These are phyloP conservation scores for Coenobita brevimanus DNA, from an alignment of 1,140 invertebrate genomes.

Conservation along the genomic window DNA sequence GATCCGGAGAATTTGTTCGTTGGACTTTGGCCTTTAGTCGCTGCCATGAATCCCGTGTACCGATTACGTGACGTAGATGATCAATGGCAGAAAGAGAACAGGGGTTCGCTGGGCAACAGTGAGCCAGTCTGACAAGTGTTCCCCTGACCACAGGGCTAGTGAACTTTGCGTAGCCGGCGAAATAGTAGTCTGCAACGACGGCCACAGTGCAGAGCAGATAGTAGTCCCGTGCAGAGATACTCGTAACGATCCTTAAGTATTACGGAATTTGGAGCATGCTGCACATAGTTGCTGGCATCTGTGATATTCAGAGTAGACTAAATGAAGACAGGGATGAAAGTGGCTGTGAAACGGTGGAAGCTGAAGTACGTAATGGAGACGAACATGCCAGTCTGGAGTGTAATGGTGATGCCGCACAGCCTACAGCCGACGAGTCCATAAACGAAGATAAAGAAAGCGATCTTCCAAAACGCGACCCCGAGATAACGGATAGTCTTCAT, in stretches of 20 bases:
- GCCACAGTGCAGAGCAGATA: neutral
- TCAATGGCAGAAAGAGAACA: too few species aligned
- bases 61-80: too few species aligned
- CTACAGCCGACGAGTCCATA: neutral
- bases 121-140: neutral
- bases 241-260: neutral
- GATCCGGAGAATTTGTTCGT: too few species aligned
- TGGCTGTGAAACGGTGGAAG: neutral
- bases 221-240: neutral
- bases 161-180: neutral
- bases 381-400: neutral
- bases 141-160: neutral
- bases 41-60: too few species aligned
- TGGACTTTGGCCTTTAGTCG: too few species aligned
- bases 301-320: conserved; percentile 46
- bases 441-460: too few species aligned
- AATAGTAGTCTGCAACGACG: too few species aligned
- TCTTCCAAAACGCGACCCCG: neutral
- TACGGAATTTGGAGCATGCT: conserved; percentile 20
- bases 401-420: neutral
- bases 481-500: neutral
- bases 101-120: too few species aligned
- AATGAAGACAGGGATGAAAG: neutral
- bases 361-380: neutral
- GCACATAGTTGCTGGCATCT: conserved; percentile 47